These are phyloP conservation scores for Drosophila meridiana DNA, from an alignment of 2,888 invertebrate genomes.

Conservation along the genomic window DNA sequence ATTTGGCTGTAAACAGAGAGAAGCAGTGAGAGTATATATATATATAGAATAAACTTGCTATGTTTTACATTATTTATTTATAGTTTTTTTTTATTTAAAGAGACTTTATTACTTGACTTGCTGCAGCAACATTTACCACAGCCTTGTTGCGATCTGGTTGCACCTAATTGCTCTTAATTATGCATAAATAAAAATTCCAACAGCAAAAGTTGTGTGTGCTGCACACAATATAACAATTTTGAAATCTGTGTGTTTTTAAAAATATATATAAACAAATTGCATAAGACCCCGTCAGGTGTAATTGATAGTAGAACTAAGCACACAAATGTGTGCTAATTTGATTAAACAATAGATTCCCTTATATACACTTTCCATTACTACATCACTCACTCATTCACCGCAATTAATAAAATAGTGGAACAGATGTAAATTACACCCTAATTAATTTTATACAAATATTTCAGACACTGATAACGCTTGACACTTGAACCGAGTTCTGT, in stretches of 20 bases:
- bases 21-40: too few species aligned
- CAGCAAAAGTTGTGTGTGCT: neutral
- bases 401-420: constrained; percentile 28
- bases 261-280: neutral
- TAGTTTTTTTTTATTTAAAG: neutral
- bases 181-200: neutral
- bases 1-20: neutral
- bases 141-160: neutral
- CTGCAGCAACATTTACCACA: neutral
- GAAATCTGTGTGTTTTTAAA: too few species aligned
- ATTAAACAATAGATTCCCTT: neutral
- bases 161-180: constrained; percentile 7
- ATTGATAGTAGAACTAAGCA: neutral
- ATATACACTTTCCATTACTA: neutral
- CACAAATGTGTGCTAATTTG: neutral
- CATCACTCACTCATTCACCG: neutral
- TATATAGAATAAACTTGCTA: neutral
- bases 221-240: neutral
- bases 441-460: constrained; percentile 49
- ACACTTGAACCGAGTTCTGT: constrained; percentile 32
- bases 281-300: neutral
- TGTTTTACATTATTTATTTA: neutral
- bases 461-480: constrained; percentile 36
- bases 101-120: neutral
- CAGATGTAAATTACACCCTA: constrained; percentile 48